Conservation (phyloP, 2,797 vertebrate genomes). For the Hoplostethus mediterraneus region DNA sequence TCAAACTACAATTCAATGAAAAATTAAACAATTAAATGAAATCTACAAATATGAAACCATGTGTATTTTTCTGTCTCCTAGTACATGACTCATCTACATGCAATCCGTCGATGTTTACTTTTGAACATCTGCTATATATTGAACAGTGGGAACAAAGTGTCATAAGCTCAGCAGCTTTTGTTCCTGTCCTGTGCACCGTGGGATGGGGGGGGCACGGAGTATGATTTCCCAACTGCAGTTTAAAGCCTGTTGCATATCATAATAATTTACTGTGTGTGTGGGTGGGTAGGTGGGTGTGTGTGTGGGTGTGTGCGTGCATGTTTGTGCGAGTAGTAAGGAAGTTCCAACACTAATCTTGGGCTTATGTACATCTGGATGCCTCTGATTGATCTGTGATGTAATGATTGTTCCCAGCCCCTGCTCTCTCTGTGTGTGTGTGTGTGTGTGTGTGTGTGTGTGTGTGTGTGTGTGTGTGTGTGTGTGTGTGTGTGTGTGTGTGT, state of each 20-base stretch:
- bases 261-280: slow-evolving; percentile 10
- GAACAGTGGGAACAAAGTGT: slow-evolving; percentile 4
- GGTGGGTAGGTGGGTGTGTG: not conserved
- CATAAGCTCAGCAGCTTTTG: slow-evolving; percentile 27
- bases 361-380: slow-evolving; percentile 15
- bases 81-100: not conserved
- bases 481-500: not conserved
- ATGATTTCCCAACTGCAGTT: slow-evolving; percentile 21
- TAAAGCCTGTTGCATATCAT: not conserved
- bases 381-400: slow-evolving; percentile 31
- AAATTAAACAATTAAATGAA: no score
- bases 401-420: slow-evolving; percentile 22
- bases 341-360: not conserved
- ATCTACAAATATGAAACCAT: no score
- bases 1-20: no score
- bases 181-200: slow-evolving; percentile 6
- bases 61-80: not conserved
- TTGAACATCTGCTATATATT: not conserved
- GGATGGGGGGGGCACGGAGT: not conserved
- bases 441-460: slow-evolving; percentile 14
- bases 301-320: not conserved
- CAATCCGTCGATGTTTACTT: not conserved
- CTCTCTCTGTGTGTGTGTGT: not conserved
- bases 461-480: slow-evolving; percentile 48
- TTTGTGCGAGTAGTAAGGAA: not conserved